These are phyloP conservation scores for Grammomys surdaster DNA, from an alignment of 2,113 vertebrate species.

Conservation along the genomic window DNA sequence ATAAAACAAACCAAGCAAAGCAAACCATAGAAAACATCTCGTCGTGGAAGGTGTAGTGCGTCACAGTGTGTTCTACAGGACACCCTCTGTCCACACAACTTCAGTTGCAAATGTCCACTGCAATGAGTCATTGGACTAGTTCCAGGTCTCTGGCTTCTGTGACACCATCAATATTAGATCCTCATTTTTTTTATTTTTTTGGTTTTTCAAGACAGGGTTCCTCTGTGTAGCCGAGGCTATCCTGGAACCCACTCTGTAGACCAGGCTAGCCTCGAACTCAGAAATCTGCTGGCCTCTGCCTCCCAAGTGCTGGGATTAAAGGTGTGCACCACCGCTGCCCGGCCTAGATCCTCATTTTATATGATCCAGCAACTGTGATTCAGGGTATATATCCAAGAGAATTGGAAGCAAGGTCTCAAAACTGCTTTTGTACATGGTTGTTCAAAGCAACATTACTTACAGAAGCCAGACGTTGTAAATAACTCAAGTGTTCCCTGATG, in stretches of 20 bases:
- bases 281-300: no score
- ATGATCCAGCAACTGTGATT: background rate
- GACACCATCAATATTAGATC: background rate
- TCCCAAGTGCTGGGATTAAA: no score
- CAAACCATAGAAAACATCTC: background rate
- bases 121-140: background rate
- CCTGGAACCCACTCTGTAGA: no score
- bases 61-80: background rate
- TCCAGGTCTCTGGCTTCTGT: background rate
- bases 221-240: no score
- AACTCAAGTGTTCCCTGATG: background rate
- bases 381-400: background rate
- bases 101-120: background rate
- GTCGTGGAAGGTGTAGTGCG: background rate
- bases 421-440: background rate
- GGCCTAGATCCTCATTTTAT: no score
- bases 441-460: background rate
- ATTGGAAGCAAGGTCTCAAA: conserved; percentile 33
- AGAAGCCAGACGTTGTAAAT: background rate
- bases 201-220: no score
- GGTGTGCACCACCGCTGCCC: no score
- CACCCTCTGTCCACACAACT: background rate
- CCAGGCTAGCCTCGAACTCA: no score
- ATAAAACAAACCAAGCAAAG: background rate
- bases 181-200: background rate